phyloP scores from a whole-genome alignment of 1,140 invertebrate species.

The Bombus haemorrhoidalis region DNA sequence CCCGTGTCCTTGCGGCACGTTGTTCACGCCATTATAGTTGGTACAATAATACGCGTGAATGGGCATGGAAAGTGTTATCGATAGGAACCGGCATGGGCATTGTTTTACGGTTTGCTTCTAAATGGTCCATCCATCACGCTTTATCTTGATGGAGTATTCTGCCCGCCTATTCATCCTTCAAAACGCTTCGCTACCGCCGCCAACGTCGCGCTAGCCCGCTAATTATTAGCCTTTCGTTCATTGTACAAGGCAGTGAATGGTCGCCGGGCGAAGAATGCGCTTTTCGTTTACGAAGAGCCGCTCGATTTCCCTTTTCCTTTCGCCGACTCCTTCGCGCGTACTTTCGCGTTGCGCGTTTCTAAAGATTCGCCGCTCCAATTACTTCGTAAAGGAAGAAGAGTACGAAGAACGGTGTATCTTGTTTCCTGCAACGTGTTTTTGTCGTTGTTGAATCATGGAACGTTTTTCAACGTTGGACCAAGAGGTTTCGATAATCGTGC shows the following conservation, averaged over 20 bases:
- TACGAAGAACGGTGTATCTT: neutral
- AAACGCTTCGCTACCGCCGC: constrained; percentile 43
- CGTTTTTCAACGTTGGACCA: neutral
- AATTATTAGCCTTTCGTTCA: constrained; percentile 58
- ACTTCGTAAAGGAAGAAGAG: neutral
- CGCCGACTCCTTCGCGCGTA: neutral
- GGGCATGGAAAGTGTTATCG: constrained; percentile 65
- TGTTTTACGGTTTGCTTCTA: constrained; percentile 66
- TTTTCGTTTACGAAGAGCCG: neutral
- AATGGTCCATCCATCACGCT: constrained; percentile 66
- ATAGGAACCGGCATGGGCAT: constrained; percentile 63
- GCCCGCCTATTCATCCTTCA: constrained; percentile 59
- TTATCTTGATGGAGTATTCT: constrained; percentile 68
- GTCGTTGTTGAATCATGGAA: neutral
- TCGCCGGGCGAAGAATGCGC: constrained; percentile 29
- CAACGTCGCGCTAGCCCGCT: constrained; percentile 36
- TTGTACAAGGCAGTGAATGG: constrained; percentile 43
- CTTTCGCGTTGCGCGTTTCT: neutral
- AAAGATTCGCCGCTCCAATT: neutral
- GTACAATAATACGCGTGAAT: constrained; percentile 53
- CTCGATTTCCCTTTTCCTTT: neutral
- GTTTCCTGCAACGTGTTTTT: neutral
- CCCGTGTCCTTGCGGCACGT: constrained; percentile 24
- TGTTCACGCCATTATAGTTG: constrained; percentile 42
- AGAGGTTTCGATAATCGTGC: neutral